Evolutionary conservation across 2,797 vertebrate genomes (phyloP), one percentile per base, ranked within the genome.

Genomic region (Gymnodraco acuticeps): DNA sequence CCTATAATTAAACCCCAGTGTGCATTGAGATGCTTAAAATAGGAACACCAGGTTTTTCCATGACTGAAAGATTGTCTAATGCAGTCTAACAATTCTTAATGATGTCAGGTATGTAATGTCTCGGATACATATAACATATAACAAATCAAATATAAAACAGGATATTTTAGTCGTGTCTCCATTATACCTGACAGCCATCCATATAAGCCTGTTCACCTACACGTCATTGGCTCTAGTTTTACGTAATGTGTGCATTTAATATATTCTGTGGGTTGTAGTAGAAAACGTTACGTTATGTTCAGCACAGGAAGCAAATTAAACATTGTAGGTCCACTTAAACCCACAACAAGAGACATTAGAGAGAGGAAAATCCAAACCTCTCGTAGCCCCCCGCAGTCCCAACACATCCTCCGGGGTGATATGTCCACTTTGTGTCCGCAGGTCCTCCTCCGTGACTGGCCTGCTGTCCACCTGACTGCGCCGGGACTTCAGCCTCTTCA

Each of bases 361-460:
- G 19, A 65, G 19, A 65, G 14, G 56, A 15, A 46, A 53, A 13
- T 47, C 20, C 89, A 73, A 86, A 94, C 92, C 92, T 89, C 89
- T 81, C 16, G 90, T 84, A 54, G 96, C 96, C 77, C 92, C 93
- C 83, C 93, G 87, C 81, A 97, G 95, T 77, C 95, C 96, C 46
- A 98, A 82, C 87, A 97, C 96, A 78, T 96, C 95, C 80, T 97
- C 96, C n/a, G 96, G 95, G 56, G 94, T 92, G 85, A 96, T 95
- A 83, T 71, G 77, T 62, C 93, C 86, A 56, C 91, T 93, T 80
- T 95, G 94, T 12, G 94, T 78, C 89, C 95, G 85, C 86, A 97
- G 87, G 78, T 97, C 96, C 3, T 96, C 93, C 87, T 97, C 97
- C 0, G 96, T 96, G 73, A 94, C 89, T 76, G 94, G 85, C 90